phyloP scores from a whole-genome alignment of 1,140 invertebrate genomes.

The Nilaparvata lugens region DNA sequence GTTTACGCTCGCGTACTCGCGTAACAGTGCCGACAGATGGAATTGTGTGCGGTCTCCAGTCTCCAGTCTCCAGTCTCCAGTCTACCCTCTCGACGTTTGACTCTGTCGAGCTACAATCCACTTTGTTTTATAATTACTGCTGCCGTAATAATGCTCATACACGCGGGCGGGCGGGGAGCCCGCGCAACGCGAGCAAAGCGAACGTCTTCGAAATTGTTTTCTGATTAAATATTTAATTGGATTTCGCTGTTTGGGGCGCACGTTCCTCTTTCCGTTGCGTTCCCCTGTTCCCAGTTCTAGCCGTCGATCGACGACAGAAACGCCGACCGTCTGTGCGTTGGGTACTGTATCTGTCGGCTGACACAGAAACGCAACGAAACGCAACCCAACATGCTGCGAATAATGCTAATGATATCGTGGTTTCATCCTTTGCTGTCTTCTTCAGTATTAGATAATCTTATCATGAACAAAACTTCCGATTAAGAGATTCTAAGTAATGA shows the following conservation, averaged over 20 bases:
- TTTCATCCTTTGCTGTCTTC: no score
- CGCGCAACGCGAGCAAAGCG: background rate
- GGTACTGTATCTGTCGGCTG: no score
- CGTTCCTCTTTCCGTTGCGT: no score
- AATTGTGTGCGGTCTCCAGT: slow-evolving; percentile 15
- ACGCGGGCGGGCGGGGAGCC: background rate
- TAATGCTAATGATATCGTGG: no score
- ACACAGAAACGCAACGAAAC: no score
- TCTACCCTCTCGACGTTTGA: background rate
- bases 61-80: background rate
- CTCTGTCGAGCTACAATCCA: slow-evolving; percentile 10
- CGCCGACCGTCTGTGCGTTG: no score
- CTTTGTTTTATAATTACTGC: slow-evolving; percentile 22
- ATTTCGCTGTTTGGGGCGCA: slow-evolving; percentile 4
- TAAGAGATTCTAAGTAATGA: no score
- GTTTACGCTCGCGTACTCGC: slow-evolving; percentile 3
- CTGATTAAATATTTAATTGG: slow-evolving; percentile 25
- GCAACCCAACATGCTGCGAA: no score
- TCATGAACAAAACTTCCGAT: no score
- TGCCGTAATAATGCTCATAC: slow-evolving; percentile 15
- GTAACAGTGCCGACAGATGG: slow-evolving; percentile 17
- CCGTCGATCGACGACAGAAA: no score
- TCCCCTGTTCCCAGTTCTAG: no score
- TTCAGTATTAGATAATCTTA: no score
- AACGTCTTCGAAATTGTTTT: slow-evolving; percentile 24